Conservation (phyloP, 2,888 invertebrate genomes). For the Drosophila stalkeri region DNA sequence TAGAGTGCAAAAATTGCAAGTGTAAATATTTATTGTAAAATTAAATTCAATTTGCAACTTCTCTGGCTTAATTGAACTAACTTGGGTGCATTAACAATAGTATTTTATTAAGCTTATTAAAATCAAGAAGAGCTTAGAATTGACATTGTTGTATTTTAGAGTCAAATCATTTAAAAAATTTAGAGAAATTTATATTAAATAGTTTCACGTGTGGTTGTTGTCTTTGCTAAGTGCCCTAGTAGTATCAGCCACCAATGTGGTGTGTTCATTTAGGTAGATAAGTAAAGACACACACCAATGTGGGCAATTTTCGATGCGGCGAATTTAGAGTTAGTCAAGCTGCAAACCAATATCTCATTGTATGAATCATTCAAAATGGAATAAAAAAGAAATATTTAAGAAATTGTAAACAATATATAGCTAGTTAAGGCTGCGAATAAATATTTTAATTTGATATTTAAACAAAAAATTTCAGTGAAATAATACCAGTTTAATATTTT, state of each 20-base stretch:
- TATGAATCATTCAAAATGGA: no score
- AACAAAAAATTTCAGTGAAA: no score
- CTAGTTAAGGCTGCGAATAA: no score
- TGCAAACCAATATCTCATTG: neutral
- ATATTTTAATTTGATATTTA: no score
- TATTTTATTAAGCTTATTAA: no score
- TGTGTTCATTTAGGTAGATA: constrained; percentile 10
- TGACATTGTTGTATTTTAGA: neutral
- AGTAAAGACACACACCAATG: neutral
- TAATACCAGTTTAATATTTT: no score
- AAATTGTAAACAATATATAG: no score
- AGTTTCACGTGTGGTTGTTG: neutral
- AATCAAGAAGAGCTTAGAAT: neutral
- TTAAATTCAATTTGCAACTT: neutral
- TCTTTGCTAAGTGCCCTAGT: constrained; percentile 4
- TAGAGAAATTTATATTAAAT: no score
- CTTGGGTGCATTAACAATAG: no score
- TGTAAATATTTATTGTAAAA: neutral
- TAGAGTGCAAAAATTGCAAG: neutral
- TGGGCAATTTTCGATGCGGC: neutral
- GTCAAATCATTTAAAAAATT: neutral
- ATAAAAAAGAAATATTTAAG: no score
- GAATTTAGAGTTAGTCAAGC: neutral
- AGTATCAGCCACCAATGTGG: constrained; percentile 9
- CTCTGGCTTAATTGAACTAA: no score